Percentiles rank a stretch among this genome's conserved stretches.
These are phyloP conservation scores for Rhagophthalmus giganteus DNA, from an alignment of 2,888 invertebrate species.

Conservation along the genomic window DNA sequence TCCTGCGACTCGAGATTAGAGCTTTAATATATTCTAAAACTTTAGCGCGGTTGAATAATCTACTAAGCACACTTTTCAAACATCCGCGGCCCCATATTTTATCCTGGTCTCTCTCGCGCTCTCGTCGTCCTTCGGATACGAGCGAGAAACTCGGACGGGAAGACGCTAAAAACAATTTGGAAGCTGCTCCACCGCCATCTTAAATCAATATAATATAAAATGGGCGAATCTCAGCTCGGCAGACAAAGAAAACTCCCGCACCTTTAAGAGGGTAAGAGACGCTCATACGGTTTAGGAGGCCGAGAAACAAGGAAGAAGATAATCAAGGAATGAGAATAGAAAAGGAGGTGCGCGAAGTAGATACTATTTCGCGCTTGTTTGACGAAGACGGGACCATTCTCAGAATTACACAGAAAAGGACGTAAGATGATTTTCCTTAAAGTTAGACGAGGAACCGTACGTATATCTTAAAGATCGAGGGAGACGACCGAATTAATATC, in stretches of 20 bases:
- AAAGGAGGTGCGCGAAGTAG: slow-evolving; percentile 31
- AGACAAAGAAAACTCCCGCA: slow-evolving; percentile 52
- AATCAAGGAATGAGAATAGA: slow-evolving; percentile 36
- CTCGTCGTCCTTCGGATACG: not conserved
- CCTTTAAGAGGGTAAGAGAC: slow-evolving; percentile 48
- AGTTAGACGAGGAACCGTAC: slow-evolving; percentile 22
- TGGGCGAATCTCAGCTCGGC: slow-evolving; percentile 53
- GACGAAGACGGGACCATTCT: slow-evolving; percentile 28
- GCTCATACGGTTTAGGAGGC: slow-evolving; percentile 29
- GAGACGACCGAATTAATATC: slow-evolving; percentile 24
- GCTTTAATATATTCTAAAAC: slow-evolving; percentile 58
- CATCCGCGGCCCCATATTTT: slow-evolving; percentile 11
- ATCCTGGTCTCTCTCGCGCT: slow-evolving; percentile 26
- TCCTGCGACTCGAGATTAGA: slow-evolving; percentile 56
- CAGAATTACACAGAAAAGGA: slow-evolving; percentile 31
- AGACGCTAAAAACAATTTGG: slow-evolving; percentile 23
- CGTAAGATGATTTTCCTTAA: slow-evolving; percentile 28
- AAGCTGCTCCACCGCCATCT: slow-evolving; percentile 49
- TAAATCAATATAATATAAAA: slow-evolving; percentile 58
- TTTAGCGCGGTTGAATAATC: slow-evolving; percentile 53
- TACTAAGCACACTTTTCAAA: slow-evolving; percentile 34
- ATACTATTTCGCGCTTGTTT: slow-evolving; percentile 23
- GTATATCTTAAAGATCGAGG: slow-evolving; percentile 34
- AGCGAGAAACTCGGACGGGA: slow-evolving; percentile 14
- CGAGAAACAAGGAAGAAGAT: slow-evolving; percentile 17